Percentiles rank a stretch among this genome's conserved stretches.
Conservation (phyloP, 2,888 invertebrate genomes). For the Phymatocera aterrima region DNA sequence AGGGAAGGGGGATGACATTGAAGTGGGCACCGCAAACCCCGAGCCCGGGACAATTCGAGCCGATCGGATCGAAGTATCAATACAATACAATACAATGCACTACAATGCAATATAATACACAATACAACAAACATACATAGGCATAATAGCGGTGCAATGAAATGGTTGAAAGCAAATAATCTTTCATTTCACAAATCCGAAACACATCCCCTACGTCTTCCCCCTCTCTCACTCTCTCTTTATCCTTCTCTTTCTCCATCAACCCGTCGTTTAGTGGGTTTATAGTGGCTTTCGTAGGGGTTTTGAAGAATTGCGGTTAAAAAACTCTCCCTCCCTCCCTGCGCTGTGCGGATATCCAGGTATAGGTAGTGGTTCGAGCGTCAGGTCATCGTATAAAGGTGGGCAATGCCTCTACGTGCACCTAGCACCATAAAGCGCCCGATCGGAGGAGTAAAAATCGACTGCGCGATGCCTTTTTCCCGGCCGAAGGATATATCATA, state of each 20-base stretch:
- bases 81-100: too few species aligned
- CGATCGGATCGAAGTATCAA: conserved; percentile 74
- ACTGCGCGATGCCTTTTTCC: conserved; percentile 27
- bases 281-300: conserved; percentile 41
- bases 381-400: not conserved
- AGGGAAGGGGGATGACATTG: not conserved
- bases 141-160: conserved; percentile 8
- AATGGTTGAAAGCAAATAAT: conserved; percentile 37
- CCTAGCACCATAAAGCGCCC: not conserved
- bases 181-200: conserved; percentile 45
- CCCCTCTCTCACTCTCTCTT: too few species aligned
- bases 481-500: too few species aligned
- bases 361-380: not conserved
- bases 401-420: not conserved
- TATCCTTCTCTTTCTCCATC: not conserved
- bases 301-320: conserved; percentile 31
- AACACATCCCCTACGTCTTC: too few species aligned
- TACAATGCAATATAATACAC: too few species aligned
- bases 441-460: not conserved
- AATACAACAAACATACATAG: conserved; percentile 66
- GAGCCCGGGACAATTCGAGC: not conserved
- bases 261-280: conserved; percentile 41
- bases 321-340: too few species aligned
- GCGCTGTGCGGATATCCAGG: not conserved
- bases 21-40: conserved; percentile 21